Percentiles rank a stretch among this genome's conserved stretches.
Evolutionary conservation across 1,140 invertebrate species (phyloP).

Genomic region (Lepidurus apus): DNA sequence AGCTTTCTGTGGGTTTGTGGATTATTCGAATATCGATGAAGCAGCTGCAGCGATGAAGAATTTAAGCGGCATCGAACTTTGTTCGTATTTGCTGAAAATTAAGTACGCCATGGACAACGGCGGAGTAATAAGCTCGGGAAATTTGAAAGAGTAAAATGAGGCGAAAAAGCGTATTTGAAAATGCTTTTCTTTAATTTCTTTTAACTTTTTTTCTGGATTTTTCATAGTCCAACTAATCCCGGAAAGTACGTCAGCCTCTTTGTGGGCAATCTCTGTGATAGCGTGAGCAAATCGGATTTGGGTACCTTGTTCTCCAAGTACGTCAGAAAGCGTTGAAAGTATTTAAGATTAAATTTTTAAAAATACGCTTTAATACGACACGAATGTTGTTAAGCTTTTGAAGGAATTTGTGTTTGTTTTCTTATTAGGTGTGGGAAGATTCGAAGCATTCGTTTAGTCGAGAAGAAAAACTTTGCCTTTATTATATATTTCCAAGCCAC

Average conservation of each 20-base stretch:
- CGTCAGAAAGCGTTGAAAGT: no score
- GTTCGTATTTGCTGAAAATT: neutral
- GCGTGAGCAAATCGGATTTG: neutral
- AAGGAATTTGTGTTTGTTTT: neutral
- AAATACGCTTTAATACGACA: no score
- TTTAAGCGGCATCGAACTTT: neutral
- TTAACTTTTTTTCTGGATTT: neutral
- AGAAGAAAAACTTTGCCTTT: conserved; percentile 8
- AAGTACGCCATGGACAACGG: conserved; percentile 14
- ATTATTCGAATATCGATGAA: neutral
- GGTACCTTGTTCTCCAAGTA: conserved; percentile 2
- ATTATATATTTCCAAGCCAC: neutral
- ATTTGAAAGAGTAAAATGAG: neutral
- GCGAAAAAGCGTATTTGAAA: no score
- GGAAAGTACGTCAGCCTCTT: conserved; percentile 10
- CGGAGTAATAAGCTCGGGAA: conserved; percentile 12
- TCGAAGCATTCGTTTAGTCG: neutral
- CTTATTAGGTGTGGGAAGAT: neutral
- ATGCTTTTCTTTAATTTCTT: no score
- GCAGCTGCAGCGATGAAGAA: neutral
- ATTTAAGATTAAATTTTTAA: no score
- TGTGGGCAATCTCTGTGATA: neutral
- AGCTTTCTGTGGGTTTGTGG: neutral
- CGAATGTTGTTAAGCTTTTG: no score
- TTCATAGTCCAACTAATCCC: neutral